A percentile compares a stretch with the other conserved stretches of the same genome.
phyloP scores from a whole-genome alignment of 1,140 invertebrate species.

The Tetragonula clypearis region DNA sequence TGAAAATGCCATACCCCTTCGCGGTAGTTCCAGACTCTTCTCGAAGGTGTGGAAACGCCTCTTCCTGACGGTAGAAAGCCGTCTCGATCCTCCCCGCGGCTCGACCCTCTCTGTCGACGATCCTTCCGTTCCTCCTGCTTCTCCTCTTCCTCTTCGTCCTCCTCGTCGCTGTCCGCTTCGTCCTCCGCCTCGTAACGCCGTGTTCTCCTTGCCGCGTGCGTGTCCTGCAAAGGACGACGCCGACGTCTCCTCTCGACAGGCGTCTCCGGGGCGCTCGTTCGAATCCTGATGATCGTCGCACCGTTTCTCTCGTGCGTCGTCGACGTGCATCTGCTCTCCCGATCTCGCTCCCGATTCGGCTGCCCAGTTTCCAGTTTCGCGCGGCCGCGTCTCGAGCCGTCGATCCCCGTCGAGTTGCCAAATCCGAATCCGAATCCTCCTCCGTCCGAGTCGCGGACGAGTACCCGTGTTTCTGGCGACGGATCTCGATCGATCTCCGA shows the following conservation, averaged over 20 bases:
- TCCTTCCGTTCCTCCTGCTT: constrained; percentile 35
- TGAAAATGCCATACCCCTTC: constrained; percentile 77
- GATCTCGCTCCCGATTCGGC: neutral
- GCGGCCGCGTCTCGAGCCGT: constrained; percentile 5
- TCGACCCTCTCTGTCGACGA: constrained; percentile 50
- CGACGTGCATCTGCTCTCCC: constrained; percentile 44
- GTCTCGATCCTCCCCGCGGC: constrained; percentile 32
- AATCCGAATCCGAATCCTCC: neutral
- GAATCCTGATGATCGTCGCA: constrained; percentile 69
- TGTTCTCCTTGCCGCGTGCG: constrained; percentile 25
- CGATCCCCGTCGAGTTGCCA: neutral
- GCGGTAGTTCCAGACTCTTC: constrained; percentile 74
- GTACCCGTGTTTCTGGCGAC: neutral
- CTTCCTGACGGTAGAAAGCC: constrained; percentile 50
- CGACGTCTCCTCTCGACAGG: constrained; percentile 53
- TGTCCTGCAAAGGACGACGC: constrained; percentile 48
- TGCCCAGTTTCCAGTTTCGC: too few relatives aligned
- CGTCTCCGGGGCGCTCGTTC: constrained; percentile 59
- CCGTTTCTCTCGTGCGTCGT: constrained; percentile 68
- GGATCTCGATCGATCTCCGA: constrained; percentile 36
- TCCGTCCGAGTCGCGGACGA: neutral
- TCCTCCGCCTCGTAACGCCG: constrained; percentile 42
- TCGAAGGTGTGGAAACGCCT: constrained; percentile 67
- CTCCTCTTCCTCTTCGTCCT: constrained; percentile 34
- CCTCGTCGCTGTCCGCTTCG: constrained; percentile 48